Evolutionary conservation across 2,797 vertebrate species (phyloP).

Genomic region (Eospalax fontanierii): DNA sequence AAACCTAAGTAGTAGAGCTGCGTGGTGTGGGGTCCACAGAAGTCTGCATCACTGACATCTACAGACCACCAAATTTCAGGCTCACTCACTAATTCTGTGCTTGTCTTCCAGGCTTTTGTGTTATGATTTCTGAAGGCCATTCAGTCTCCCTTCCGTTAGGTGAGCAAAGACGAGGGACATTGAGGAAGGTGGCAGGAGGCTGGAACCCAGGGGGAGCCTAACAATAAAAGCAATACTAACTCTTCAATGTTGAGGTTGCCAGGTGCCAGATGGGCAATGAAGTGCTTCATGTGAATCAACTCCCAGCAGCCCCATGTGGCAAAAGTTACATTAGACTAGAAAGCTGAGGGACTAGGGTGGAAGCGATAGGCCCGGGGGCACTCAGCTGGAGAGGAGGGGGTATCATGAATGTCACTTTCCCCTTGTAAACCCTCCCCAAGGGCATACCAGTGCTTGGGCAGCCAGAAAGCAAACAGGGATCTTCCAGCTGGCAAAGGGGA

Average conservation of each 20-base stretch:
- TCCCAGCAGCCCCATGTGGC: neutral
- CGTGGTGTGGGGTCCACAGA: neutral
- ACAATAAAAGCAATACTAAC: slow-evolving; percentile 4
- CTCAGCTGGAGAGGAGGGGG: neutral
- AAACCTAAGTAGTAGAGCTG: neutral
- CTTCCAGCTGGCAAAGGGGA: neutral
- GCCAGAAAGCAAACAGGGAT: neutral
- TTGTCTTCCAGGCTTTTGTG: neutral
- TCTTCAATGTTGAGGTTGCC: neutral
- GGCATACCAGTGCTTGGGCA: neutral
- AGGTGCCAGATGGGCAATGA: neutral
- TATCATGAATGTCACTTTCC: neutral
- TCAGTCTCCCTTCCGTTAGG: neutral
- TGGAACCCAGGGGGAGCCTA: neutral
- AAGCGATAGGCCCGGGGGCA: neutral
- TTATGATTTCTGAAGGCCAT: neutral
- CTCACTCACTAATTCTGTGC: neutral
- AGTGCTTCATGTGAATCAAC: neutral
- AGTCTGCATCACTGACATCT: neutral
- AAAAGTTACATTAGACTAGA: neutral
- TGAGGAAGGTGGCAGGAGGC: slow-evolving; percentile 52
- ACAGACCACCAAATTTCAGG: neutral
- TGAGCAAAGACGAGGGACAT: slow-evolving; percentile 20
- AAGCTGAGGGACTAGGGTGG: neutral
- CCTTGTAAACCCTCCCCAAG: neutral